Base-by-base conservation (phyloP, 1,140 invertebrate species). In the Saccostrea glomerata region DNA sequence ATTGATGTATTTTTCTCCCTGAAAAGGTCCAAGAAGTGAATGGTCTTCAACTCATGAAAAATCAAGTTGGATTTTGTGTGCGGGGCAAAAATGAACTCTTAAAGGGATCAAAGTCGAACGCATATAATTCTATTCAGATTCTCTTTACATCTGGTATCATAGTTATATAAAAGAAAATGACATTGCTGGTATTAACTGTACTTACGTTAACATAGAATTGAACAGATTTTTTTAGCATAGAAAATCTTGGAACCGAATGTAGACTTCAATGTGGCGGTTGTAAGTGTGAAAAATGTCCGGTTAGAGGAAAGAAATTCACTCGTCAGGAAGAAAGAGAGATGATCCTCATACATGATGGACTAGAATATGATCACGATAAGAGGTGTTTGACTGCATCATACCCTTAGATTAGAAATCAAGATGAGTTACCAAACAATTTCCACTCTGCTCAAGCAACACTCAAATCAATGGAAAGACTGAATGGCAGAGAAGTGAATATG, bases 371-470 rank as follows among this genome's bases (percentile, higher is more conserved):
- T 87, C 4, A 77, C 2, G n/a, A 70, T 36, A 23, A 12, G 2
- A 82, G 86, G n/a, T 83, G 47, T 12, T 89, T 84, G 88, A 54
- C 77, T 30, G 82, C 58, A n/a, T 25, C 66, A 0, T 89, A 86
- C 82, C 88, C 84, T 17, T 89, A 84, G 88, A 86, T 70, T 54
- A 86, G 54, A n/a, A 56, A 89, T 86, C 88, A 66, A 0, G 20
- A 82, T 15, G 23, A n/a, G 17, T 60, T 89, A 20, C 84, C 84
- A 40, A 84, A 89, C 40, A 89, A 89, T n/a, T 36, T 63, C 4
- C 17, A 12, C n/a, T 11, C 82, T 66, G 88, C 82, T 0, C 30
- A 82, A 36, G 23, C 70, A 63, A 89, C 63, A 83, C 40, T 86
- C 11, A 2, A 82, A 54, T 86, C 88, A 15, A 86, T 77, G 13